Conservation (phyloP, 2,797 vertebrate species). For the Oreonectes daqikongensis region DNA sequence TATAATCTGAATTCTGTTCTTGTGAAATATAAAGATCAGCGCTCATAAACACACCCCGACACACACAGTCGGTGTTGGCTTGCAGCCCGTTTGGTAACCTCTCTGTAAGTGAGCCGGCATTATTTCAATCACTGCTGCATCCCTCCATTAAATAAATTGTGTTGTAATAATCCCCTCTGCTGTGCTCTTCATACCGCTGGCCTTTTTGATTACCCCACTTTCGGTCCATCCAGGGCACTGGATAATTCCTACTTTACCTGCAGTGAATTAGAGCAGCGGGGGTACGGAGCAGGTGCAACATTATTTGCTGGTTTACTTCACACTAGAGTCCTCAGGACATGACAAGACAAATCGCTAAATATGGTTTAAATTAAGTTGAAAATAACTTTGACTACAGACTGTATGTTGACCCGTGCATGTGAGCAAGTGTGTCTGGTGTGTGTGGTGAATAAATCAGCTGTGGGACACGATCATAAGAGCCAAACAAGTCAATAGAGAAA, state of each 20-base stretch:
- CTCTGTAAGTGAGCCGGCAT: conserved; percentile 53
- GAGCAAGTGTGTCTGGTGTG: conserved; percentile 48
- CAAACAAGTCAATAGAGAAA: conserved; percentile 76
- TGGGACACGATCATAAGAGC: conserved; percentile 57
- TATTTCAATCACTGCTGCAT: conserved; percentile 67
- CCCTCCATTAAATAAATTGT: conserved; percentile 85
- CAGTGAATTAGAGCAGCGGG: conserved; percentile 66
- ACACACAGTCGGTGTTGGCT: conserved; percentile 48
- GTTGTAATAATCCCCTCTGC: conserved; percentile 79
- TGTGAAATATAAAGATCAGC: conserved; percentile 6
- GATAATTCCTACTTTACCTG: conserved; percentile 77
- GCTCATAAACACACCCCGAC: conserved; percentile 1
- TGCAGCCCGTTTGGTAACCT: conserved; percentile 62
- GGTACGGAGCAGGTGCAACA: conserved; percentile 63
- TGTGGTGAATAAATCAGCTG: conserved; percentile 64
- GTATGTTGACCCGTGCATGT: neutral
- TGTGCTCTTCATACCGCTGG: conserved; percentile 74
- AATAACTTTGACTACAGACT: too few species aligned
- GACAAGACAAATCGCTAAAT: too few species aligned
- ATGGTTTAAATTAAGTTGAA: too few species aligned
- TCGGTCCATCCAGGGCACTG: conserved; percentile 69
- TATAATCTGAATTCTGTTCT: neutral
- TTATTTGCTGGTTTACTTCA: too few species aligned
- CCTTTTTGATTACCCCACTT: conserved; percentile 82
- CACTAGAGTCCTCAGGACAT: too few species aligned